These are phyloP conservation scores for Sarcophaga bullata DNA, from an alignment of 1,140 invertebrate genomes.

Conservation along the genomic window DNA sequence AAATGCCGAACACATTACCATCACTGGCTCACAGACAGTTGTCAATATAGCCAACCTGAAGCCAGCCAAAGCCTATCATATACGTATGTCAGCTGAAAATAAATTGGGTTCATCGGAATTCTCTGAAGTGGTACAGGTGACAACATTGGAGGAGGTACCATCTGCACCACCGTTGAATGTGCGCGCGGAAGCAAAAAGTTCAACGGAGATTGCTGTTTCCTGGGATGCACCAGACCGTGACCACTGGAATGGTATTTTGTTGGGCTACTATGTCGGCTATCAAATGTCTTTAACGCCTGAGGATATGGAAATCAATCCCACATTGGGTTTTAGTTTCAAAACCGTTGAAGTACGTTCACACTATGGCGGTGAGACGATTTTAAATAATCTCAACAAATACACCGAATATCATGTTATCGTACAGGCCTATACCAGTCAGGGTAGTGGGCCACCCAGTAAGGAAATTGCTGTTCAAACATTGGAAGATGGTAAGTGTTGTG, in stretches of 20 bases:
- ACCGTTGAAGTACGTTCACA: constrained; percentile 76
- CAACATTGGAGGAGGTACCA: constrained; percentile 88
- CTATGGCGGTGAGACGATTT: constrained; percentile 73
- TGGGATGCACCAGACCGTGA: constrained; percentile 91
- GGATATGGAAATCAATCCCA: constrained; percentile 62
- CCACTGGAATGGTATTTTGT: constrained; percentile 89
- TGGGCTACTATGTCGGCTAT: constrained; percentile 94
- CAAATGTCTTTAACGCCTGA: constrained; percentile 71
- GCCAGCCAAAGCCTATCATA: constrained; percentile 89
- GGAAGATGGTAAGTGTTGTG: constrained; percentile 80
- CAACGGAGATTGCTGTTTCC: constrained; percentile 86
- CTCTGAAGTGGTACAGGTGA: constrained; percentile 83
- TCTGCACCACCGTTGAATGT: constrained; percentile 87
- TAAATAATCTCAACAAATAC: constrained; percentile 82
- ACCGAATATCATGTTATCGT: constrained; percentile 90
- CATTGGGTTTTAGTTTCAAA: constrained; percentile 74
- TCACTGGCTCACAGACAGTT: constrained; percentile 80
- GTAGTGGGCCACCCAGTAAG: constrained; percentile 86
- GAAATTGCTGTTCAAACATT: constrained; percentile 85
- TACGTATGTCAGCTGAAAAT: constrained; percentile 90
- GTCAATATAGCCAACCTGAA: constrained; percentile 82
- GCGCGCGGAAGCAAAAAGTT: constrained; percentile 85
- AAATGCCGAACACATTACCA: constrained; percentile 79
- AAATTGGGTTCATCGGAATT: constrained; percentile 86
- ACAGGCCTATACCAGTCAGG: constrained; percentile 91